phyloP scores from a whole-genome alignment of 2,113 vertebrate species.

The Xyliphius kryptos region DNA sequence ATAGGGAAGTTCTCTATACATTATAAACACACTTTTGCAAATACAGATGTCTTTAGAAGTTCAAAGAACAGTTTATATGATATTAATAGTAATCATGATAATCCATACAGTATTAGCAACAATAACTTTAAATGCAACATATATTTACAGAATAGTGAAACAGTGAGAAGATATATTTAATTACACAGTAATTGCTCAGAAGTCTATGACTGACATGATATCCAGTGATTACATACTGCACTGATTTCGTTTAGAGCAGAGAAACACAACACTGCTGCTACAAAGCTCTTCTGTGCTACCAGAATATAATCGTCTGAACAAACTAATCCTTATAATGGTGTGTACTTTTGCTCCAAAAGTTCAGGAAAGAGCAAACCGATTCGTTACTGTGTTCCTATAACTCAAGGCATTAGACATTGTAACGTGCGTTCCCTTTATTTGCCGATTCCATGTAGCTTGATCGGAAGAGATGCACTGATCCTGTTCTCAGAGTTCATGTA shows the following conservation, averaged over 20 bases:
- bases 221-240: constrained; percentile 49
- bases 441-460: no score
- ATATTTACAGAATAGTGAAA: constrained; percentile 64
- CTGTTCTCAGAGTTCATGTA: no score
- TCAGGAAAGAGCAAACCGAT: constrained; percentile 7
- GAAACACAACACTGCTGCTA: constrained; percentile 45
- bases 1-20: constrained; percentile 45
- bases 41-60: constrained; percentile 51
- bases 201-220: constrained; percentile 56
- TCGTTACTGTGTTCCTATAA: constrained; percentile 3
- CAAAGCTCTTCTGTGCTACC: constrained; percentile 39
- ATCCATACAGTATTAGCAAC: constrained; percentile 63
- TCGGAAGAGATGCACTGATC: no score
- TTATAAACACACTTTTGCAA: constrained; percentile 52
- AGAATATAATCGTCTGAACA: constrained; percentile 32
- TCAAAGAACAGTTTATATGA: constrained; percentile 52
- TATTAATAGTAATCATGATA: constrained; percentile 56
- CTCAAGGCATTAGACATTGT: constrained; percentile 13
- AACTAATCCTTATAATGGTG: constrained; percentile 36
- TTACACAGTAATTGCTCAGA: constrained; percentile 71
- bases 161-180: constrained; percentile 56
- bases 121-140: constrained; percentile 59
- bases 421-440: no score
- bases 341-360: constrained; percentile 15
- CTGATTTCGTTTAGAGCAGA: constrained; percentile 36